These are phyloP conservation scores for Hyles vespertilio DNA, from an alignment of 1,140 invertebrate species.

Conservation along the genomic window DNA sequence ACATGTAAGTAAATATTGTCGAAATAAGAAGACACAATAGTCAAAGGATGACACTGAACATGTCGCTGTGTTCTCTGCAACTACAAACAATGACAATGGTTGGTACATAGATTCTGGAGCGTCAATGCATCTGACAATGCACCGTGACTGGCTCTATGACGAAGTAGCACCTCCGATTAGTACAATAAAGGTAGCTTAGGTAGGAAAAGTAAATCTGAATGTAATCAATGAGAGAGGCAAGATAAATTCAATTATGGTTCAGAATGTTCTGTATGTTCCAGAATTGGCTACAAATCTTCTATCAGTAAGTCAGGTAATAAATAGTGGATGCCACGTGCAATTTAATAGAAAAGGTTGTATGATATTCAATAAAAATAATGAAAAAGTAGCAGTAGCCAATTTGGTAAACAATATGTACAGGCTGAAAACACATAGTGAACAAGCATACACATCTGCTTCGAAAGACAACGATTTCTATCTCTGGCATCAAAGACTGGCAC, in stretches of 20 bases:
- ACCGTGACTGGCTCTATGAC: constrained; percentile 22
- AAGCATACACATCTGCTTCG: constrained; percentile 9
- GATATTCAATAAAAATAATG: background rate
- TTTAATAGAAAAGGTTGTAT: constrained; percentile 13
- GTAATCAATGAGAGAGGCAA: constrained; percentile 12
- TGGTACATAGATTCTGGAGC: constrained; percentile 32
- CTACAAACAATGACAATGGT: constrained; percentile 7
- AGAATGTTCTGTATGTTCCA: constrained; percentile 33
- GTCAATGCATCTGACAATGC: constrained; percentile 32
- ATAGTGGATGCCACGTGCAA: constrained; percentile 29
- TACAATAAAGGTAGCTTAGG: background rate
- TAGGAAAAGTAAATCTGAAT: background rate
- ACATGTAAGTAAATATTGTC: constrained; percentile 1
- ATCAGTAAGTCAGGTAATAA: constrained; percentile 35
- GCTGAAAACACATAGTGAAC: constrained; percentile 5
- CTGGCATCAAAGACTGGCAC: constrained; percentile 17
- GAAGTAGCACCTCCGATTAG: constrained; percentile 4
- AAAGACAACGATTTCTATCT: background rate
- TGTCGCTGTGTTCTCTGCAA: constrained; percentile 22
- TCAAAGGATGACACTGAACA: constrained; percentile 13
- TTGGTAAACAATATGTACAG: no score
- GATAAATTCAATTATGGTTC: constrained; percentile 28
- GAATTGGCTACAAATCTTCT: constrained; percentile 28
- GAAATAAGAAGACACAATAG: constrained; percentile 13
- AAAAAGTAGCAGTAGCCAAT: background rate